Evolutionary conservation across 2,113 vertebrate genomes (phyloP).

Genomic region (Leucopsar rothschildi): DNA sequence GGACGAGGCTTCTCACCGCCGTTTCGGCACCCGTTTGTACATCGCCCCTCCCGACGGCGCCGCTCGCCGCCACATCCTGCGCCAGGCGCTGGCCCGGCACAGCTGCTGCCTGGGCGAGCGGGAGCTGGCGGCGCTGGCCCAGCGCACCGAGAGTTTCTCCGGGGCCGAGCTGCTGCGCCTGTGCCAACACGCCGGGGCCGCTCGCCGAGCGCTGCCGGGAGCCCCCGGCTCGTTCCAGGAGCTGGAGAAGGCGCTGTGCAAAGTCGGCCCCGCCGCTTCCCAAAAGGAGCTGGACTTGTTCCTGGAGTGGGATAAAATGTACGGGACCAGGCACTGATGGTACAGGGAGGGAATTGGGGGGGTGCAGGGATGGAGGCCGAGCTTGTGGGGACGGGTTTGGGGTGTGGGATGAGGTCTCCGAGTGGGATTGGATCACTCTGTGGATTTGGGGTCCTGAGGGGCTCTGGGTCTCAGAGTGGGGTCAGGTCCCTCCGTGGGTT

Average conservation of each 20-base stretch:
- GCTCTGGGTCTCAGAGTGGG: too few species aligned
- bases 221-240: constrained; percentile 83
- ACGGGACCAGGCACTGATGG: constrained; percentile 74
- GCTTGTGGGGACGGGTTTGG: too few species aligned
- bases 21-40: constrained; percentile 88
- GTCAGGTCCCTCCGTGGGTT: too few species aligned
- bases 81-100: constrained; percentile 82
- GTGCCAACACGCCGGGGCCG: constrained; percentile 84
- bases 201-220: constrained; percentile 64
- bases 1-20: constrained; percentile 85
- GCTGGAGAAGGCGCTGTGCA: constrained; percentile 90
- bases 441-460: too few species aligned
- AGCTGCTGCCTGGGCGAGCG: constrained; percentile 84
- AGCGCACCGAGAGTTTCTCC: constrained; percentile 88
- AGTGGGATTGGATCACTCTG: too few species aligned
- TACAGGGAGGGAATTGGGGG: too few species aligned
- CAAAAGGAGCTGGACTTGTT: constrained; percentile 90
- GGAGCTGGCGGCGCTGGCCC: constrained; percentile 85
- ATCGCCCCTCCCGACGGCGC: constrained; percentile 81
- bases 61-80: constrained; percentile 85
- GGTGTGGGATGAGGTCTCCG: too few species aligned
- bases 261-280: constrained; percentile 83
- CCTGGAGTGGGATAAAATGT: constrained; percentile 93
- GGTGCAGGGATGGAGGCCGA: too few species aligned
- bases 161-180: constrained; percentile 87